These are phyloP conservation scores for Turdus rufiventris DNA, from an alignment of 2,113 vertebrate species.

Conservation along the genomic window DNA sequence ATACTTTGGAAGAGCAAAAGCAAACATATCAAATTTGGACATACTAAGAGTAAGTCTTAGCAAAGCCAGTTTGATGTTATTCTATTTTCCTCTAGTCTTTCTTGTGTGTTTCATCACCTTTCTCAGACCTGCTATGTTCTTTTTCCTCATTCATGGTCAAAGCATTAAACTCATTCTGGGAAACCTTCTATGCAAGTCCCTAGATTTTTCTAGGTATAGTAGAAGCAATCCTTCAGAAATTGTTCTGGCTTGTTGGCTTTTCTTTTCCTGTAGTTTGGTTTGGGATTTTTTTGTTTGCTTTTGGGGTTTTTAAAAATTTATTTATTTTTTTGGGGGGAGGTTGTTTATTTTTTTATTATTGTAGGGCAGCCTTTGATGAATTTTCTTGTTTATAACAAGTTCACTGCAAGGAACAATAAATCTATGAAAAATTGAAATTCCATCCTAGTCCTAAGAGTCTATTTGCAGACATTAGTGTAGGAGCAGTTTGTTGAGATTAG, in stretches of 20 bases:
- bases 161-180: not conserved
- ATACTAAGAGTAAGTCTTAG: not conserved
- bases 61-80: not conserved
- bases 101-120: not conserved
- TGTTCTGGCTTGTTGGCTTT: not conserved
- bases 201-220: not conserved
- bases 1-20: not conserved
- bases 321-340: no score
- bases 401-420: not conserved
- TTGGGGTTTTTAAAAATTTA: not conserved
- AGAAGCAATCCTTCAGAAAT: not conserved
- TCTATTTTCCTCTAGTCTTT: not conserved
- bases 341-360: not conserved
- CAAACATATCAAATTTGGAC: not conserved
- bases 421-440: not conserved
- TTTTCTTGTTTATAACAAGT: not conserved
- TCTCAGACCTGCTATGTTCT: not conserved
- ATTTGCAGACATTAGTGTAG: not conserved
- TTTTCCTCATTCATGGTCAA: not conserved
- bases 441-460: not conserved
- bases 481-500: not conserved
- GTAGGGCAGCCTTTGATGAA: not conserved
- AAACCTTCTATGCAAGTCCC: not conserved
- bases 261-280: not conserved
- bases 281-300: not conserved